Percentiles rank a stretch among this genome's conserved stretches.
Conservation (phyloP, 2,888 invertebrate species). For the Ceratothoa steindachneri region DNA sequence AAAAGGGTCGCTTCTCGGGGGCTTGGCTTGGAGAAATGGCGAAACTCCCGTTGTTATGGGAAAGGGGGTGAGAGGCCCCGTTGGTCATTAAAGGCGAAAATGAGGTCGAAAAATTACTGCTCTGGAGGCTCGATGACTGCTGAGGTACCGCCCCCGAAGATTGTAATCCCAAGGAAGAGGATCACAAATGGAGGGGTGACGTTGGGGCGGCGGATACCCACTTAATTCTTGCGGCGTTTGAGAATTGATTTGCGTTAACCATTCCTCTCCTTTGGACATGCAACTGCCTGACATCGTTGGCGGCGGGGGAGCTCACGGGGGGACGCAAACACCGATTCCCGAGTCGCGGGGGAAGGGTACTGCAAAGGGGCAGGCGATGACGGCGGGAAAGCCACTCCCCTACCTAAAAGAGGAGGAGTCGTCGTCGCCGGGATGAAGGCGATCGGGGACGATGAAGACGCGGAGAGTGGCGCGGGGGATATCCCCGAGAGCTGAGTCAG, state of each 20-base stretch:
- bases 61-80: conserved; percentile 17
- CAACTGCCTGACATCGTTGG: background rate
- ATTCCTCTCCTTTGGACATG: conserved; percentile 49
- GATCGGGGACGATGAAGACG: background rate
- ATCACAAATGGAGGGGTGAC: conserved; percentile 59
- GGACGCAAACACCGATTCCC: too few relatives aligned
- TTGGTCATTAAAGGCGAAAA: conserved; percentile 14
- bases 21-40: background rate
- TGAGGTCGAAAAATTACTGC: conserved; percentile 12
- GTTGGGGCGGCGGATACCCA: conserved; percentile 53
- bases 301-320: background rate
- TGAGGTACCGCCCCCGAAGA: conserved; percentile 51
- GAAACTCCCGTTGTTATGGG: background rate
- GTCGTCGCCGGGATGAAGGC: background rate
- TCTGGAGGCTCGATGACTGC: conserved; percentile 18
- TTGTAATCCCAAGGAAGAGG: conserved; percentile 59
- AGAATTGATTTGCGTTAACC: conserved; percentile 53
- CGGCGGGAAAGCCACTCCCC: conserved; percentile 18
- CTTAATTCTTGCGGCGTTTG: conserved; percentile 36
- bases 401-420: background rate
- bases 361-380: background rate
- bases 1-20: conserved; percentile 63
- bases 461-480: too few relatives aligned
- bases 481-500: too few relatives aligned
- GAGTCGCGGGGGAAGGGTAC: background rate